Conservation (phyloP, 2,888 invertebrate genomes). For the Ichneumon xanthorius region DNA sequence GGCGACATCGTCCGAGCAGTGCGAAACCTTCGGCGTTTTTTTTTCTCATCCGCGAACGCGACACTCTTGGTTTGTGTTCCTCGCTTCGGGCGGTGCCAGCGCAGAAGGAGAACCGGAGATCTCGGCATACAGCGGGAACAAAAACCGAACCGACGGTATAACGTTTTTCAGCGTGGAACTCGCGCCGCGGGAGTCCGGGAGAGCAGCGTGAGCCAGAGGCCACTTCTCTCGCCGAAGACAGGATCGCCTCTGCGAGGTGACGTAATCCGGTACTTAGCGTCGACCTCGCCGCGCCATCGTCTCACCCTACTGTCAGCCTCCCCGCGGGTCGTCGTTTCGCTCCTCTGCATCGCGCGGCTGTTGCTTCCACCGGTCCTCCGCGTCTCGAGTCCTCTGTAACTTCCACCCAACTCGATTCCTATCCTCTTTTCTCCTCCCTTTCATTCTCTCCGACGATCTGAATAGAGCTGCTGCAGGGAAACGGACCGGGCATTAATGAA, state of each 20-base stretch:
- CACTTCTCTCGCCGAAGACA: slow-evolving; percentile 56
- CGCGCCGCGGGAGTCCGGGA: slow-evolving; percentile 65
- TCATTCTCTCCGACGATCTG: neutral
- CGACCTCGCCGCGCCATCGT: slow-evolving; percentile 73
- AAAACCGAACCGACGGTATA: slow-evolving; percentile 45
- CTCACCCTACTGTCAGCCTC: slow-evolving; percentile 75
- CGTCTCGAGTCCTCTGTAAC: neutral
- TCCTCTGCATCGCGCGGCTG: slow-evolving; percentile 18
- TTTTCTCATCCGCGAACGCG: slow-evolving; percentile 44
- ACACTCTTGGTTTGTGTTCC: slow-evolving; percentile 35
- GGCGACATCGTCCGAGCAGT: slow-evolving; percentile 33
- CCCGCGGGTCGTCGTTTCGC: slow-evolving; percentile 71
- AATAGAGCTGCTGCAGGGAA: neutral
- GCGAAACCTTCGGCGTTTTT: slow-evolving; percentile 51
- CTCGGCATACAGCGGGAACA: slow-evolving; percentile 35
- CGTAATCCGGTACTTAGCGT: slow-evolving; percentile 78
- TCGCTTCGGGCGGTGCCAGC: neutral
- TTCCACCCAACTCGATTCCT: neutral
- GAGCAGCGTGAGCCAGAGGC: slow-evolving; percentile 65
- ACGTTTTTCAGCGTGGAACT: slow-evolving; percentile 48
- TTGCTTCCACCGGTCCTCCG: slow-evolving; percentile 8
- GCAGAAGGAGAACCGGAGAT: slow-evolving; percentile 3
- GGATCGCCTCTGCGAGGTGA: slow-evolving; percentile 72
- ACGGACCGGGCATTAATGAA: neutral
- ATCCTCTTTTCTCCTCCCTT: slow-evolving; percentile 5